Evolutionary conservation across 1,140 invertebrate genomes (phyloP), one percentile per base, ranked within the genome.

Genomic region (Tetragonula clypearis): DNA sequence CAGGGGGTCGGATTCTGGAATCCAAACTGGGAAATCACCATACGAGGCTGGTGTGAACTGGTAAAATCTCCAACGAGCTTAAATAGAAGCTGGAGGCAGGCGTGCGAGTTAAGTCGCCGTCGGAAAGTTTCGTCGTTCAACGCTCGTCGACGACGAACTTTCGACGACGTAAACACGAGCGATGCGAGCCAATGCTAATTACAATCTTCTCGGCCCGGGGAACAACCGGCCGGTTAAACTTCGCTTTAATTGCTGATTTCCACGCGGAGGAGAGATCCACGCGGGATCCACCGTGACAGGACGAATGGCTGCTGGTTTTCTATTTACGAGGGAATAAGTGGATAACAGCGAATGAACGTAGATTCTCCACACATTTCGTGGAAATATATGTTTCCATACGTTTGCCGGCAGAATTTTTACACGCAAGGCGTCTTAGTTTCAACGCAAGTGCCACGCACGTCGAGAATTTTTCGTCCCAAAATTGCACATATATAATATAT

Each of bases 101-200:
- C 21, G 60, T 11, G 56, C 66, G 65, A 21, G 41, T 49, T 35
- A 60, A 86, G 71, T 87, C 83, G 83, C 65, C 62, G 60, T 58
- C 72, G 41, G 17, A 56, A 56, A 84, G 41, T 88, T 86, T 74
- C 68, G 60, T 30, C 77, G 55, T 71, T 75, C 11, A 19, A 49
- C 49, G 49, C 6, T 49, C 41, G 41, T 49, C 55, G 53, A 30
- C n/a, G 81, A 72, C 68, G 68, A 88, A 89, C 84, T 89, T 86
- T 78, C 85, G 58, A 62, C 78, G 72, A n/a, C 66, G 72, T 89
- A 83, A 90, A 91, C 85, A 89, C 82, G 80, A 56, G 41, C 84
- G 84, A 87, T 88, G 77, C 74, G 80, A 88, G 85, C 86, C 89
- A 71, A 91, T 92, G 85, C 87, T 91, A 91, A 91, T 91, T 91